phyloP scores from a whole-genome alignment of 2,797 vertebrate species.

The Denticeps clupeoides region DNA sequence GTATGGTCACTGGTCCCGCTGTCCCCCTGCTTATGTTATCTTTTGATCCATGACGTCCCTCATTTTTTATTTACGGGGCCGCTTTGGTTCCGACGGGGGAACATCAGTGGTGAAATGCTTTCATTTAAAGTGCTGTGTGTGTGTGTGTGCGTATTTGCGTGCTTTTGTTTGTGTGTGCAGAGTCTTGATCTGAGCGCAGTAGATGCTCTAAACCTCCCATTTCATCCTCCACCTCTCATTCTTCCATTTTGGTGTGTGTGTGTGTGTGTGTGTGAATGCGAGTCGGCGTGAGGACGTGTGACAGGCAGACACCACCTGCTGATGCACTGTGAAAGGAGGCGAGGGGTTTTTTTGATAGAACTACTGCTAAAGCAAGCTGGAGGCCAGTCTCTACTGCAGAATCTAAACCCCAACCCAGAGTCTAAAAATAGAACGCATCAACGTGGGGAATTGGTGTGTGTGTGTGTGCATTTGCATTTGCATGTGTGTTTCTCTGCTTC shows the following conservation, averaged over 20 bases:
- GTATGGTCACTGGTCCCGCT: no score
- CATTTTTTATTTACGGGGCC: no score
- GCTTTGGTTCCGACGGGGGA: no score
- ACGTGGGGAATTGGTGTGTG: constrained; percentile 1
- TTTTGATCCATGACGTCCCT: no score
- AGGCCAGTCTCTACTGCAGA: constrained; percentile 1
- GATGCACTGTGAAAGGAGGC: background rate
- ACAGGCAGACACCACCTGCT: constrained; percentile 4
- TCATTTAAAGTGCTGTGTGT: no score
- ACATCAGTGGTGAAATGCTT: no score
- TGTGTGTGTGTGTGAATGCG: background rate
- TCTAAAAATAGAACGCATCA: constrained; percentile 2
- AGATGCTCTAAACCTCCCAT: no score
- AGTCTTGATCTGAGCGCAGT: no score
- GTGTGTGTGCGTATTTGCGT: no score
- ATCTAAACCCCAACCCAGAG: constrained; percentile 19
- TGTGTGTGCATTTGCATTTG: background rate
- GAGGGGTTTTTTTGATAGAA: background rate
- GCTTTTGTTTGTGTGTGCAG: no score
- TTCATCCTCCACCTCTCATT: no score
- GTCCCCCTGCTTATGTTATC: no score
- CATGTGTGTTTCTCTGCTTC: constrained; percentile 9
- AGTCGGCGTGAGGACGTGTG: background rate
- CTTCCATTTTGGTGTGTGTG: background rate
- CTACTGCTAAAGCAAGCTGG: background rate